Base-by-base conservation (phyloP, 1,140 invertebrate species). In the Choristoneura fumiferana region DNA sequence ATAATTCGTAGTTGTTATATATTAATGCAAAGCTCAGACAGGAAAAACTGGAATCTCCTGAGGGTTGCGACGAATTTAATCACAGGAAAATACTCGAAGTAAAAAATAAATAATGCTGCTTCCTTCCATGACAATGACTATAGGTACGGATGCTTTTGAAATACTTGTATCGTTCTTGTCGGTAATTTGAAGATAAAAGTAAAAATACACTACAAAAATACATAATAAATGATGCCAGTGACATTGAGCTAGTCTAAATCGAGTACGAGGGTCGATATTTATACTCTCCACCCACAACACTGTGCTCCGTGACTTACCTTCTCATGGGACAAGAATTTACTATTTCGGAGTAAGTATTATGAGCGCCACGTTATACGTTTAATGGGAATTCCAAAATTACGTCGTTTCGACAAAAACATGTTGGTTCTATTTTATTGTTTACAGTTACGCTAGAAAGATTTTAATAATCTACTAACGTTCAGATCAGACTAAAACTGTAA, bases 171-270 rank as follows among this genome's bases (percentile, higher is more conserved):
- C 22, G 22, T 3, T 29, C n/a, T 29, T 29, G 6, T 29, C 22
- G 22, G 43, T 22, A 49, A 49, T 6, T 29, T 49, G 29, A 49
- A 15, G 22, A 8, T 22, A 45, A 1, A 22, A 58, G 45, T 70
- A 76, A 76, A 81, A 78, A 83, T 83, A 83, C 62, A 60, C 52
- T 34, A 57, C 65, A 58, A 75, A 71, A n/a, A n/a, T 83, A 83
- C 62, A 60, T 54, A 34, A 57, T 67, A 58, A 75, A 71, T 69
- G 58, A 64, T 67, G 53, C 54, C 34, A 62, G 62, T 87, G 81
- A 82, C 80, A 87, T 83, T 84, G 81, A 78, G 76, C 61, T 62
- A 54, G 58, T 74, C 73, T 78, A 79, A 81, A 79, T 79, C 59
- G 59, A 54, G 63, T 69, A 57, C 58, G 74, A 80, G 77, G 81